Base-by-base conservation (phyloP, 2,888 invertebrate genomes). In the Drosophila nr. fundita region DNA sequence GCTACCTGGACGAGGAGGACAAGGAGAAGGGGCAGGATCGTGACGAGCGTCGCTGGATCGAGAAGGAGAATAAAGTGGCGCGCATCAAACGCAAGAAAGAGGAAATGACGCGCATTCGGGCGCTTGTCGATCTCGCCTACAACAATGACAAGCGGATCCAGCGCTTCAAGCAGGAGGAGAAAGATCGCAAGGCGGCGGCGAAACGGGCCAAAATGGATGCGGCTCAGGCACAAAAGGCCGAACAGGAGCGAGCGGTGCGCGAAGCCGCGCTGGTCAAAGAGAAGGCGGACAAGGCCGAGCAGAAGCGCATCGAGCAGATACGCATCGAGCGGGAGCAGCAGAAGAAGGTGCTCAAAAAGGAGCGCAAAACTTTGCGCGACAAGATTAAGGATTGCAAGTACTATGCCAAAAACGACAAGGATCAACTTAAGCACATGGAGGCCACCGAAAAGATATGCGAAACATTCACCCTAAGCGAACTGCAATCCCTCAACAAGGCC, bases 1-100 rank as follows among this genome's bases (percentile, higher is more conserved):
- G 99, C 2, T 99, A 99, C 92, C 94, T 99, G 82, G 99, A 99
- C 92, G 99, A 99, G 93, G 99, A 99, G 92, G 99, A 99, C 91
- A 99, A 99, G 92, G 99, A 99, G 91, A 98, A 97, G 90, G 99
- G 99, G 1, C 98, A 98, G 92, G 99, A 97, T 93, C 96, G 99
- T 2, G 99, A 99, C 87, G 99, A 99, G 93, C 94, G 99, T 53
- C 95, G 98, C 75, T 99, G 98, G 97, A 99, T 99, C 91, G 99
- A 99, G 91, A 99, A 99, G 93, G 97, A 98, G 93, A 99, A 99
- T 92, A 99, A 98, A 94, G 96, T 95, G 2, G 98, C 97, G 10
- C 94, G 99, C 54, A 96, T 97, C 40, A 97, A 99, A 91, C 95
- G 97, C 91, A 99, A 99, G 94, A 99, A 99, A 92, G 99, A 99